Base-by-base conservation (phyloP, 2,113 vertebrate genomes). In the Thryonomys swinderianus region DNA sequence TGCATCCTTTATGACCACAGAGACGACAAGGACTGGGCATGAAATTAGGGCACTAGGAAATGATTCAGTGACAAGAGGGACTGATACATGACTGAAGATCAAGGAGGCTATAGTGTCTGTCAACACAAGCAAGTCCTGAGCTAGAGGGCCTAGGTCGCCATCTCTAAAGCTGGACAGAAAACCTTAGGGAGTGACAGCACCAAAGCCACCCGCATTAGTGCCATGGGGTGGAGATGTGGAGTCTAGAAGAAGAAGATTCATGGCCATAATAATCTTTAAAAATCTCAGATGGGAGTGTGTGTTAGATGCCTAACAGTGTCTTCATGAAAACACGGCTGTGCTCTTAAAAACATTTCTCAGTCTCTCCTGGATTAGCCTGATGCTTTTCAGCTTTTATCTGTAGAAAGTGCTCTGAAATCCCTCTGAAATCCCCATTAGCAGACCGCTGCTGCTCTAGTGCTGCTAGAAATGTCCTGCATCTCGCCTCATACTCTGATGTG, bases 401-500 rank as follows among this genome's bases (percentile, higher is more conserved):
- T 7, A 88, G 57, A 85, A 83, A 84, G 8, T 84, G 85, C 64
- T 84, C 87, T 80, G 30, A 80, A 74, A 7, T 59, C 59, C 34
- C 80, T 27, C 71, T 88, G 45, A 67, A 64, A 32, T 55, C 67
- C 66, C 37, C 64, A 1, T 12, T 23, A 5, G 78, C n/a, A 66
- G 27, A 55, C 45, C 0, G 0, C 0, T 37, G 10, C 25, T 86
- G 34, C 34, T 45, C 30, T 25, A 0, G 6, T 73, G 7, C 81
- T 27, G 0, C 2, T 76, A 13, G 37, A 76, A 86, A 42, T 1
- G 2, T 8, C 10, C 25, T 71, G 74, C 5, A 4, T 32, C 40
- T 34, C 10, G 12, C 27, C 3, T 23, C 23, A 5, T 0, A 6
- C 20, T 18, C 20, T 32, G 40, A 21, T 3, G 0, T 51, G 6